Base-by-base conservation (phyloP, 2,797 vertebrate species). In the Syndactyla subalaris region DNA sequence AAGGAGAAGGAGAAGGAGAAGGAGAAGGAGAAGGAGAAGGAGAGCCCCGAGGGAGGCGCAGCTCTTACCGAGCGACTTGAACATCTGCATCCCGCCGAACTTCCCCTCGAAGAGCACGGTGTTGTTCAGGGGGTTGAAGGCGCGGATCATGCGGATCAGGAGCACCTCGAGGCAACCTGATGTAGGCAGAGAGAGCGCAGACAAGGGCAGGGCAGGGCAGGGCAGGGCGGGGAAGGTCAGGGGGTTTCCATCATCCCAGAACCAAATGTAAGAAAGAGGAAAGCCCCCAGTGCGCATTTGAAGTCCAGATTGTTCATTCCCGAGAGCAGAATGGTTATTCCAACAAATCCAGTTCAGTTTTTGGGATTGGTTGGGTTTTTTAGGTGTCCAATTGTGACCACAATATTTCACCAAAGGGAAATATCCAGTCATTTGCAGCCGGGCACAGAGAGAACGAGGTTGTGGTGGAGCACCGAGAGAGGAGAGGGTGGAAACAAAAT, bases 91-190 rank as follows among this genome's bases (percentile, higher is more conserved):
- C 21, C 98, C 96, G 5, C 98, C 98, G 7, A 98, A 99, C 95
- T 99, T 99, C 46, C 99, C 99, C 63, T 99, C 98, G 59, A 99
- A 99, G 85, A 99, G 98, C 81, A 99, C 13, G 2, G 98, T 99
- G 94, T 98, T 98, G 96, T 99, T 99, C 96, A 98, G 83, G 80
- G 99, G 98, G 97, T 99, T 99, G 91, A 98, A 99, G 5, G 98
- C 98, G 18, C 98, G 98, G 91, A 98, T 98, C 98, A 99, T 98
- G 74, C 99, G 98, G 88, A 99, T 98, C 88, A 99, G 98, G 46
- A 99, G 98, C 78, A 99, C 98, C 73, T 99, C 98, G 93, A 99
- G 97, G 95, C 99, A 99, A 83, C 99, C 99, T 99, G 97, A 88
- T 32, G 83, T 41, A 71, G 85, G 81, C 82, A 94, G 77, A 95